Percentiles rank a stretch among this genome's conserved stretches.
Conservation (phyloP, 2,888 invertebrate species). For the Caradrina kadenii region DNA sequence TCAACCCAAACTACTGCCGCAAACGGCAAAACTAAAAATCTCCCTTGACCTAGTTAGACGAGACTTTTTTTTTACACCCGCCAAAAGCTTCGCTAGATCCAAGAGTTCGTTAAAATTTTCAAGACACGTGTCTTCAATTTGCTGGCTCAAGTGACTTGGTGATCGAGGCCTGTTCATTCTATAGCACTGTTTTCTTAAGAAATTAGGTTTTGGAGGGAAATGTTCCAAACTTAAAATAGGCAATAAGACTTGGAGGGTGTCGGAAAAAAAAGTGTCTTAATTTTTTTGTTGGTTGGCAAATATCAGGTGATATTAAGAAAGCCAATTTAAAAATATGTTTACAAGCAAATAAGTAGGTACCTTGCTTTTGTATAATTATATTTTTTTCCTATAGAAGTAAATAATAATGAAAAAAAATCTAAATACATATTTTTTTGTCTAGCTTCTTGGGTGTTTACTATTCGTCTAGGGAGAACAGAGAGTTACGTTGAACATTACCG, state of each 20-base stretch:
- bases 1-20: not conserved
- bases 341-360: no score
- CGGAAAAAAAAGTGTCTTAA: not conserved
- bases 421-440: no score
- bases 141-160: slow-evolving; percentile 58
- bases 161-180: slow-evolving; percentile 29
- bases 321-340: no score
- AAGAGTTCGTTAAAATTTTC: slow-evolving; percentile 61
- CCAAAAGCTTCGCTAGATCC: slow-evolving; percentile 8
- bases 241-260: slow-evolving; percentile 5
- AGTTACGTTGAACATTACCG: no score
- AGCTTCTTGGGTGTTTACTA: no score
- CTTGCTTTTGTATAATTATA: no score
- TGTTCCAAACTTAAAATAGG: slow-evolving; percentile 23
- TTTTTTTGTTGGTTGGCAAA: no score
- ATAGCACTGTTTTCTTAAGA: slow-evolving; percentile 48
- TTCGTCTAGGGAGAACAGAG: no score
- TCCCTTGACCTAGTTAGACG: slow-evolving; percentile 21
- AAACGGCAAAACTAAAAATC: slow-evolving; percentile 15
- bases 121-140: slow-evolving; percentile 68
- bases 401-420: no score
- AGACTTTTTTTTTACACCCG: slow-evolving; percentile 30
- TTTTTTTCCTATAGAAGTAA: no score
- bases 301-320: no score
- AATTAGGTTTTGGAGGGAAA: slow-evolving; percentile 47